Percentiles rank a stretch among this genome's conserved stretches.
Evolutionary conservation across 2,888 invertebrate genomes (phyloP).

Genomic region (Steinernema scapterisci): DNA sequence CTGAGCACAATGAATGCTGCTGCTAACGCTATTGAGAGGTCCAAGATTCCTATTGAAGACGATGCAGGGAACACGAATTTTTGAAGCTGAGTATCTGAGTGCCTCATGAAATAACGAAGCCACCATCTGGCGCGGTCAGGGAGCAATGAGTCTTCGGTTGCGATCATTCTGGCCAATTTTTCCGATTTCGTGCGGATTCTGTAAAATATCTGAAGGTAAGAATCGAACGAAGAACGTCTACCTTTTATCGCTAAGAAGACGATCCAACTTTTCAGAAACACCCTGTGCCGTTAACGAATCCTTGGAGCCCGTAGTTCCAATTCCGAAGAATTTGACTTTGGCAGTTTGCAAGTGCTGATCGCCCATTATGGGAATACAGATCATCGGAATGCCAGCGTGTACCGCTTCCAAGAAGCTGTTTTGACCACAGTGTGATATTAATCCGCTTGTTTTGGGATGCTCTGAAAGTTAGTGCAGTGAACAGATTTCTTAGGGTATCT

Average conservation of each 20-base stretch:
- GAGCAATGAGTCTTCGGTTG: background rate
- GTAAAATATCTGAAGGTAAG: background rate
- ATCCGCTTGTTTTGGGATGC: constrained; percentile 3
- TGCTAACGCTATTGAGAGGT: background rate
- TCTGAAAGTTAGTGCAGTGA: background rate
- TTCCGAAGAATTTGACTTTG: background rate
- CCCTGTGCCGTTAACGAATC: background rate
- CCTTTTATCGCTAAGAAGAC: background rate
- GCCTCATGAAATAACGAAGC: background rate
- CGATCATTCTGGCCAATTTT: background rate
- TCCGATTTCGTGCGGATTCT: background rate
- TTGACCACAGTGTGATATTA: background rate
- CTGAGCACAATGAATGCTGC: background rate
- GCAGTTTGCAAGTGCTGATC: background rate
- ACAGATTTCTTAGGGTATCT: background rate
- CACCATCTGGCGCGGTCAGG: background rate
- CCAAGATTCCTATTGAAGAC: background rate
- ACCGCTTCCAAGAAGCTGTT: constrained; percentile 17
- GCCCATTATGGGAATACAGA: constrained; percentile 2
- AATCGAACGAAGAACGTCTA: background rate
- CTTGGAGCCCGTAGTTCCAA: background rate
- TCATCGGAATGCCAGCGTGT: background rate
- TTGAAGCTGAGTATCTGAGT: background rate
- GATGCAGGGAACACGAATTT: background rate
- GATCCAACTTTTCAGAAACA: background rate